phyloP scores from a whole-genome alignment of 2,113 vertebrate species.

The Semicossyphus pulcher region DNA sequence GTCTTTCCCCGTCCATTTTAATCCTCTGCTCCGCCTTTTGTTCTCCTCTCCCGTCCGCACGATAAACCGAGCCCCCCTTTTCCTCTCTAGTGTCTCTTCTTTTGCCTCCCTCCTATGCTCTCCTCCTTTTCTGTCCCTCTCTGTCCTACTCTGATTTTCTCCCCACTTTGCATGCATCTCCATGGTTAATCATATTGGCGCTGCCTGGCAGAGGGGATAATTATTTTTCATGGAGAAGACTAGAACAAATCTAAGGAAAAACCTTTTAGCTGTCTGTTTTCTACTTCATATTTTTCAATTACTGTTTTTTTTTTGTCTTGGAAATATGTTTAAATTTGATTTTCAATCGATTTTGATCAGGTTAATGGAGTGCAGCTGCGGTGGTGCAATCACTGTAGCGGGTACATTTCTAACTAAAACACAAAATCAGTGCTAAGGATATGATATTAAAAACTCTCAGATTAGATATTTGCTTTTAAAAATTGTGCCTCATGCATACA shows the following conservation, averaged over 20 bases:
- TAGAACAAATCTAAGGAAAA: neutral
- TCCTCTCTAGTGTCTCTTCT: neutral
- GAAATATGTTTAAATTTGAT: neutral
- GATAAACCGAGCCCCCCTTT: neutral
- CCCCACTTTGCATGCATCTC: neutral
- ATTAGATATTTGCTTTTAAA: neutral
- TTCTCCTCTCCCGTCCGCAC: neutral
- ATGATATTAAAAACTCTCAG: neutral
- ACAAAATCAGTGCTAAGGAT: neutral
- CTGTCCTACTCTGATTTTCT: neutral
- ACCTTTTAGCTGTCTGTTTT: neutral
- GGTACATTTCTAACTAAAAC: neutral
- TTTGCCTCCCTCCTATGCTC: neutral
- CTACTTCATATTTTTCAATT: neutral
- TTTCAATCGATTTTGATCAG: neutral
- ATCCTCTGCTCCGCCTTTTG: slow-evolving; percentile 30
- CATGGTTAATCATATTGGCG: slow-evolving; percentile 53
- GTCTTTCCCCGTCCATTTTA: slow-evolving; percentile 77
- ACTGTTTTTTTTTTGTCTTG: neutral
- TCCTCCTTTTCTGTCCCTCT: neutral
- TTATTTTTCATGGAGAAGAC: slow-evolving; percentile 1
- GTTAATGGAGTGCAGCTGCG: neutral
- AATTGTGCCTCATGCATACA: neutral
- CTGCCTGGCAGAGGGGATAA: slow-evolving; percentile 27
- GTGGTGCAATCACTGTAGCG: neutral